Evolutionary conservation across 1,140 invertebrate species (phyloP).

Genomic region (Berghia stephanieae): DNA sequence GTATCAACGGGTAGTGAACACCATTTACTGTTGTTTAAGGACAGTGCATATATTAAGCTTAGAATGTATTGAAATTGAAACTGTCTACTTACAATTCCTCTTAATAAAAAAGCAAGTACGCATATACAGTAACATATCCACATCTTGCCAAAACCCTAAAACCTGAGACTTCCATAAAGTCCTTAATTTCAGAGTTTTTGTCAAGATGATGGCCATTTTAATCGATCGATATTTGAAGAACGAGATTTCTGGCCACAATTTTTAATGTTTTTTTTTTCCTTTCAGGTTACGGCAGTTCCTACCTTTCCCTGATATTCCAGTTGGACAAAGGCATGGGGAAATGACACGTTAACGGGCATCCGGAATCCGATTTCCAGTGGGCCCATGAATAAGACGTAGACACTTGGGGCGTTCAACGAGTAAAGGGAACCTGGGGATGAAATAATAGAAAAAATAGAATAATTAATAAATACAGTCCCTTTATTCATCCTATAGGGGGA

Average conservation of each 20-base stretch:
- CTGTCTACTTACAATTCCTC: too few relatives aligned
- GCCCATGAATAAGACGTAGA: slow-evolving; percentile 42
- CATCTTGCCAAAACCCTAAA: neutral
- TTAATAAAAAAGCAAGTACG: neutral
- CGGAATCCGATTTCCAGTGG: slow-evolving; percentile 43
- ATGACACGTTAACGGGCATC: slow-evolving; percentile 39
- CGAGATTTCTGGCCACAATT: too few relatives aligned
- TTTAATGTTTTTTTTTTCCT: too few relatives aligned
- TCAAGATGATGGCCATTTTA: neutral
- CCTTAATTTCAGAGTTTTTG: neutral
- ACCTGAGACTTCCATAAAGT: neutral
- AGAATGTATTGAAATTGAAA: too few relatives aligned
- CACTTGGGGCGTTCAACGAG: slow-evolving; percentile 32
- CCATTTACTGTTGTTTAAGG: too few relatives aligned
- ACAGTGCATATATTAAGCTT: too few relatives aligned
- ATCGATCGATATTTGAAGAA: too few relatives aligned
- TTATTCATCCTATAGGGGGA: too few relatives aligned
- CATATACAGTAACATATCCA: neutral
- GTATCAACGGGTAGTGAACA: too few relatives aligned
- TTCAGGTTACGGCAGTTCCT: too few relatives aligned
- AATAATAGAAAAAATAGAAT: too few relatives aligned
- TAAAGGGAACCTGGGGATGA: slow-evolving; percentile 36
- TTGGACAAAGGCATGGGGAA: slow-evolving; percentile 48
- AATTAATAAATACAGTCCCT: too few relatives aligned
- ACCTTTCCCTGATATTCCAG: slow-evolving; percentile 31